These are phyloP conservation scores for Neoscelio sp. DNA, from an alignment of 2,888 invertebrate genomes.

Conservation along the genomic window DNA sequence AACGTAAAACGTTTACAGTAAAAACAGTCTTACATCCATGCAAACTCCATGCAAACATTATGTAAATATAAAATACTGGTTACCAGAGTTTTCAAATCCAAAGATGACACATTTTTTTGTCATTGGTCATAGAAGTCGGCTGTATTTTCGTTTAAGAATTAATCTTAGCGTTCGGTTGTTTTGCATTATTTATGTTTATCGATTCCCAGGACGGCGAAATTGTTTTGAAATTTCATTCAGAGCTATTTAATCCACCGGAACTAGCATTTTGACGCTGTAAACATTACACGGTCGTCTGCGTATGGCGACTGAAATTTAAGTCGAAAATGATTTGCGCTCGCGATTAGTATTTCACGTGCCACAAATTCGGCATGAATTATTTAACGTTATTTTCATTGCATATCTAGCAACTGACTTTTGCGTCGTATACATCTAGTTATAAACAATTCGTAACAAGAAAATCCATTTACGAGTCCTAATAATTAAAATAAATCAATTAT, in stretches of 20 bases:
- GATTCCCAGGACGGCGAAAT: conserved; percentile 10
- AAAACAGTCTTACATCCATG: too few species aligned
- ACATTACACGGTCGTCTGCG: conserved; percentile 34
- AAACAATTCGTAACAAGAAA: conserved; percentile 20
- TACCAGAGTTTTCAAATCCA: too few species aligned
- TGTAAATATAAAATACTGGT: too few species aligned
- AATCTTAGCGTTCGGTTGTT: too few species aligned
- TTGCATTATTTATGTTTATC: not conserved
- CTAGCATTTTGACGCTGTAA: conserved; percentile 27
- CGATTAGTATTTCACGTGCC: conserved; percentile 46
- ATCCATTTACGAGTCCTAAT: not conserved
- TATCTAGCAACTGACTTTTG: conserved; percentile 11
- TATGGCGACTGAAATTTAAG: conserved; percentile 24
- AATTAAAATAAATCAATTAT: too few species aligned
- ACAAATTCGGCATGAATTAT: conserved; percentile 50
- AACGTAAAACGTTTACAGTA: too few species aligned
- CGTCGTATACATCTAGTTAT: conserved; percentile 1
- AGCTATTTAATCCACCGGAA: conserved; percentile 28
- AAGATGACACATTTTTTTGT: too few species aligned
- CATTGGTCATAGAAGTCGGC: too few species aligned
- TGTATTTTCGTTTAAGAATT: too few species aligned
- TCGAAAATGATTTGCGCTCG: conserved; percentile 43
- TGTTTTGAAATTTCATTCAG: conserved; percentile 14
- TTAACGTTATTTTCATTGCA: conserved; percentile 44
- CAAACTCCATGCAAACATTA: too few species aligned